Evolutionary conservation across 2,113 vertebrate species (phyloP).

Genomic region (Muscicapa adusta): DNA sequence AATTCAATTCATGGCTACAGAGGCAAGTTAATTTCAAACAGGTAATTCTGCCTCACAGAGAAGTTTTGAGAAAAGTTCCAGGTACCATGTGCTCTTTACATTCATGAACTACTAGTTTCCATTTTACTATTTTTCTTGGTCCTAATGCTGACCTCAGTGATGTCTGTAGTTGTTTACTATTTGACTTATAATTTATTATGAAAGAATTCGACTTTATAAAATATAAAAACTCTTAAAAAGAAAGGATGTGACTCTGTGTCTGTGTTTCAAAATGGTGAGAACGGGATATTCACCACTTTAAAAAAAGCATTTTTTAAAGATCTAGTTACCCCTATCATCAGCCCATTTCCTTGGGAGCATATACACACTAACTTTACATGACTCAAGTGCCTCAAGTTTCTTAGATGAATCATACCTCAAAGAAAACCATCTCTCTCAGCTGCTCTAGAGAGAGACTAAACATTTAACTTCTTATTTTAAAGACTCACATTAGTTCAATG

Average conservation of each 20-base stretch:
- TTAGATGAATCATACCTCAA: neutral
- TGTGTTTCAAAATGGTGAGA: neutral
- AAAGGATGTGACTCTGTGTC: neutral
- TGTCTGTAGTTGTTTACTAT: neutral
- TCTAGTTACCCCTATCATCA: neutral
- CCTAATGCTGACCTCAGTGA: neutral
- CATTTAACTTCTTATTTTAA: neutral
- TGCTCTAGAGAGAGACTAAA: neutral
- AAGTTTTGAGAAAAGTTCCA: neutral
- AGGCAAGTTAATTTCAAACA: neutral
- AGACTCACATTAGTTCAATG: neutral
- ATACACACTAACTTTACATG: neutral
- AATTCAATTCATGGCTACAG: neutral
- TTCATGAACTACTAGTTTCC: neutral
- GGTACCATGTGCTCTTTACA: rapidly evolving
- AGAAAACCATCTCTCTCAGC: neutral
- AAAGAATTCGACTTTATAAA: neutral
- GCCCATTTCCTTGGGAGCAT: neutral
- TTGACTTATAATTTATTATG: neutral
- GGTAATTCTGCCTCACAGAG: neutral
- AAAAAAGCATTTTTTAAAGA: neutral
- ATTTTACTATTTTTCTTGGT: neutral
- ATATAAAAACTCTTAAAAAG: neutral
- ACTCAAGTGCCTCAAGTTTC: neutral
- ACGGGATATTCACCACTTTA: neutral